Evolutionary conservation across 1,140 invertebrate genomes (phyloP), one percentile per base, ranked within the genome.

Genomic region (Pemphigus obesinymphae): DNA sequence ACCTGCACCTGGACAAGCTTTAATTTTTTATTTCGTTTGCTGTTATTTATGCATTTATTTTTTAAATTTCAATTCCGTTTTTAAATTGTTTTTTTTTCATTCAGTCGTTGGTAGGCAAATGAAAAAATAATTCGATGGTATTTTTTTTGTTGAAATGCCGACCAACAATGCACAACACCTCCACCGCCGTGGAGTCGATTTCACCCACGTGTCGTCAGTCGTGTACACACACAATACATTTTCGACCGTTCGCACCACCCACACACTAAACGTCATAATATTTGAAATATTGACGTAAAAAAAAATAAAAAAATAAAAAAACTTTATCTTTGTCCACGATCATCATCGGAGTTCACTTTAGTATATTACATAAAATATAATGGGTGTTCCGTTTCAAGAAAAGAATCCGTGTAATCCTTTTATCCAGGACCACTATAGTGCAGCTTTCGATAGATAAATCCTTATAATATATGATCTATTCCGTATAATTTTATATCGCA

Each of bases 281-380:
- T 50, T 50, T 73, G 70, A 73, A 73, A 73, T 48, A 73, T 73
- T 50, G 70, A 10, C 29, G 45, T 17, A 10, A 23, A 68, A 45
- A 72, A 72, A 50, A 73, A 8, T 26, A 55, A 55, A 55, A 26
- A 26, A 55, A 55, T 26, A 55, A 55, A 55, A 55, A 55, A 3
- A 4, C 53, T 13, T n/a, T 50, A n/a, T 73, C 17, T 11, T 73
- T 34, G 70, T 50, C 17, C 45, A 73, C 45, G 17, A 34, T 48
- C 43, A 48, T 45, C 43, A 48, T 26, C 13, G 26, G 26, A 1
- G 40, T 70, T 26, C 23, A 15, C 2, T 13, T 26, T 11, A 72
- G 26, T 72, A 48, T 48, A n/a, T n/a, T n/a, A n/a, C n/a, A n/a
- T n/a, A n/a, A n/a, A 10, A 40, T 40, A 10, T 40, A 45, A 72